Evolutionary conservation across 2,797 vertebrate species (phyloP), one percentile per base, ranked within the genome.

Genomic region (Lacerta viridis): DNA sequence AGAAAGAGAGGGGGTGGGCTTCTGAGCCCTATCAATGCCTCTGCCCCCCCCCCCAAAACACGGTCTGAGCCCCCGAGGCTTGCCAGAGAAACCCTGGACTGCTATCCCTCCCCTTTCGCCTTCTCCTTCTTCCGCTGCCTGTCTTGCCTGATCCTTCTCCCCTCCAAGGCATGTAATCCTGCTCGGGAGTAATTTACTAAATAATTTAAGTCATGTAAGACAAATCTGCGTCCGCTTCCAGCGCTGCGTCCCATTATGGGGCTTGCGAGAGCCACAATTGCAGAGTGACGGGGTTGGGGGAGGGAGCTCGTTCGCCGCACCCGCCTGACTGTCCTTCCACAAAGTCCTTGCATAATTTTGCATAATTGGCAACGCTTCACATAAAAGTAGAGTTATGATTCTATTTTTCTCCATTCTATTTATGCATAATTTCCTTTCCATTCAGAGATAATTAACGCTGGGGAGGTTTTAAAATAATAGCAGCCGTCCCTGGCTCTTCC

Each of bases 311-410:
- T 20, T 9, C 29, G 15, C 76, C 4, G 17, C 23, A 13, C 5
- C 29, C 55, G 39, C 50, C 23, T 20, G 9, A 74, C 88, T 29
- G 77, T 82, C 90, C 88, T 88, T 90, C 88, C 1, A 25, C 18
- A 55, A 64, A 90, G 89, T 81, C 81, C 88, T 90, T 86, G 88
- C 88, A 84, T 92, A 80, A 85, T 91, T 91, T 86, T 89, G 90
- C 90, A 86, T 88, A 91, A 92, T 87, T 90, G 90, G 87, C 91
- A 84, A 29, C 27, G 43, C 72, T 90, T 80, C 88, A 36, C 83
- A 84, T 72, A 17, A 87, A 89, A 68, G 72, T 8, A 41, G 87
- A 86, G 88, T 88, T 77, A 4, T 5, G 88, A 27, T 50, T 71
- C 20, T 74, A 23, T 64, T 81, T 91, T 68, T 79, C 81, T 69